Percentiles rank a stretch among this genome's conserved stretches.
Conservation (phyloP, 2,888 invertebrate species). For the Chymomyza procnemis region DNA sequence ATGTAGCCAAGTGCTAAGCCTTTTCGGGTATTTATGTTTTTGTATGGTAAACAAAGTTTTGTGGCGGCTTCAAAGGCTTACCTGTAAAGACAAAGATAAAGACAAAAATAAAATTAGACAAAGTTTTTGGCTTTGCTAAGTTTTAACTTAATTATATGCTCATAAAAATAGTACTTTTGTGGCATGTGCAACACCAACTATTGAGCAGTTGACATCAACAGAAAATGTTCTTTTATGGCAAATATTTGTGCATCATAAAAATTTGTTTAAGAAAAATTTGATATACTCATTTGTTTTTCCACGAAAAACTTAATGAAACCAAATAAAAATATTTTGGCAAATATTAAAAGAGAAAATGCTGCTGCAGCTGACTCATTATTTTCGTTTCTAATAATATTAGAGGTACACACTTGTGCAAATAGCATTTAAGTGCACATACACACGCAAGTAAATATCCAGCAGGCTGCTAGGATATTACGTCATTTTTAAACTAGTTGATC, state of each 20-base stretch:
- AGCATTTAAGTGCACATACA: not conserved
- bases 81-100: constrained; percentile 41
- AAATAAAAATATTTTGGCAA: not conserved
- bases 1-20: constrained; percentile 55
- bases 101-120: constrained; percentile 6
- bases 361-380: constrained; percentile 57
- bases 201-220: too few species aligned
- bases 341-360: not conserved
- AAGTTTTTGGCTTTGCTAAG: not conserved
- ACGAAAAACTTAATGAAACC: constrained; percentile 1
- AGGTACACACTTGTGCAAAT: constrained; percentile 48
- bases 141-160: not conserved
- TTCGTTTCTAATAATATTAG: constrained; percentile 69
- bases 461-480: too few species aligned
- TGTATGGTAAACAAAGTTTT: constrained; percentile 60
- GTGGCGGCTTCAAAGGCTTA: constrained; percentile 36
- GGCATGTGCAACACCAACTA: not conserved
- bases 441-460: too few species aligned
- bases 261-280: constrained; percentile 58
- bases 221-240: not conserved
- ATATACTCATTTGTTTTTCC: constrained; percentile 17
- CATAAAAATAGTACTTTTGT: not conserved
- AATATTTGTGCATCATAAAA: constrained; percentile 69
- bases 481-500: too few species aligned
- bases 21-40: constrained; percentile 69